phyloP scores from a whole-genome alignment of 2,113 vertebrate genomes.

The Oreochromis aureus region DNA sequence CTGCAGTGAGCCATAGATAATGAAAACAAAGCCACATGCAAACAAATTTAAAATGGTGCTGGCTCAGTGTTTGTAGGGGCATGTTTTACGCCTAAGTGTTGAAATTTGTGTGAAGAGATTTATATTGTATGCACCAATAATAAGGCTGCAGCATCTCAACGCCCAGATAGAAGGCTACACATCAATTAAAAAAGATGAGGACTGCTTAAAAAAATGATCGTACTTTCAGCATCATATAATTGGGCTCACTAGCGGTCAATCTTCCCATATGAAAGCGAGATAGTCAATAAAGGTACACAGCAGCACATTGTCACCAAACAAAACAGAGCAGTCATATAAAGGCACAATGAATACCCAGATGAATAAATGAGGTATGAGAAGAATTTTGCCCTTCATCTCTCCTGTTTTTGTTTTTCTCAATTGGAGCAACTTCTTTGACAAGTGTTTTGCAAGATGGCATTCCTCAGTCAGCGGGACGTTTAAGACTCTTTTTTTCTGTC shows the following conservation, averaged over 20 bases:
- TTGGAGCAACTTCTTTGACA: neutral
- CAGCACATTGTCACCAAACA: neutral
- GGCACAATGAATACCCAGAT: neutral
- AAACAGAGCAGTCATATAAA: neutral
- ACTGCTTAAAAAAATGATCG: neutral
- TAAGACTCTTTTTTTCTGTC: neutral
- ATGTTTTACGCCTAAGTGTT: neutral
- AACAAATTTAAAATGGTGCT: neutral
- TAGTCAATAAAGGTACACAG: neutral
- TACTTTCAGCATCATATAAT: neutral
- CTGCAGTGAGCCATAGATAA: neutral
- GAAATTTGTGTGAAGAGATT: neutral
- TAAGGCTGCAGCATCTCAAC: neutral
- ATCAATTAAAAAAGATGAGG: neutral
- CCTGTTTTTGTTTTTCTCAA: neutral
- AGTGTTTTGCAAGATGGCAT: neutral
- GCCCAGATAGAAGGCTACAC: neutral
- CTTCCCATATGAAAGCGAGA: neutral
- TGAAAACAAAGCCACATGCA: neutral
- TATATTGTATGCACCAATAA: neutral
- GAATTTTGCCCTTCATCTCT: neutral
- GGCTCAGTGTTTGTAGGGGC: neutral
- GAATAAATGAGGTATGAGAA: neutral
- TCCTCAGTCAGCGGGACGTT: neutral
- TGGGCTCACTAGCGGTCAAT: conserved; percentile 1